Evolutionary conservation across 2,888 invertebrate genomes (phyloP), one percentile per base, ranked within the genome.

Genomic region (Mesochorus sp.): DNA sequence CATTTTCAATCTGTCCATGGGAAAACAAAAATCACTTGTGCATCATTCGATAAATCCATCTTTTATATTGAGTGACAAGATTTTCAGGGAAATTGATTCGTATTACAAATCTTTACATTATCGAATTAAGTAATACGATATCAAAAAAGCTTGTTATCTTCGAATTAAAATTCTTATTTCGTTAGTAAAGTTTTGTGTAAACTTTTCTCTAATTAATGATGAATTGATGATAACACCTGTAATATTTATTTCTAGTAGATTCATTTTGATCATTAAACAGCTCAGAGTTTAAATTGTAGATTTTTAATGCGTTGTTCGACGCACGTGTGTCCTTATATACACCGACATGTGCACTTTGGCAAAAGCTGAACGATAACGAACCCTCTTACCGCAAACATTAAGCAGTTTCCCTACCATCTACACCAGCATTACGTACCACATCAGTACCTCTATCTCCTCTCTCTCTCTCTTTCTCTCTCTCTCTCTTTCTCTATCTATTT

Each of bases 301-400:
- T 39, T 8, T 28, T 67, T 28, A 62, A 64, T 14, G 10, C 26
- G 62, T 64, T 51, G 68, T 70, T 67, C 44, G 19, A 49, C 55
- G 49, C 67, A 68, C 62, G 28, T 68, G 62, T 55, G 39, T 28
- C 42, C 67, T 68, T 24, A 37, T 31, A 57, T 44, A 21, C 44
- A n/a, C 28, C 55, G 26, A 24, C 19, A 10, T 51, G 31, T 49
- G 28, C 28, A 73, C 68, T 64, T 59, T 64, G 78, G 78, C 10
- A 70, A 78, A 68, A 74, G 73, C 68, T 74, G 70, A 78, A 70
- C 73, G 62, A 62, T 70, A 64, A 70, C 64, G 70, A 53, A 57
- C 64, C 39, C 24, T 53, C 51, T 66, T 53, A 74, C 74, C 78
- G 74, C 78, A 74, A 59, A 39, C 64, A 57, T 74, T 66, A 66